Evolutionary conservation across 2,113 vertebrate genomes (phyloP).

Genomic region (Laticauda colubrina): DNA sequence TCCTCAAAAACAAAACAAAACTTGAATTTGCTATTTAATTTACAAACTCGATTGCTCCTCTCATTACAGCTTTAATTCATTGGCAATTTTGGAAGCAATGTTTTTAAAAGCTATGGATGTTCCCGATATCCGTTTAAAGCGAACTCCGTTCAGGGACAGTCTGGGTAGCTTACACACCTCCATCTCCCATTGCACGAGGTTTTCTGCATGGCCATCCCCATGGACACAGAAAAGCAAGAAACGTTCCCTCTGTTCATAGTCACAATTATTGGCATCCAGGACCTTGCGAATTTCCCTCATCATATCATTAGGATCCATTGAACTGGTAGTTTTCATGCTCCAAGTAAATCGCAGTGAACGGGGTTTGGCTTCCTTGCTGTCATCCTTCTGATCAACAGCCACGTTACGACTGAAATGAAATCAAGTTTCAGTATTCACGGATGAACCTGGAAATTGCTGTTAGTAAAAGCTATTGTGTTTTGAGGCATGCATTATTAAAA

Average conservation of each 20-base stretch:
- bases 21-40: slow-evolving; percentile 90
- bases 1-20: slow-evolving; percentile 65
- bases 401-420: slow-evolving; percentile 90
- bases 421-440: neutral
- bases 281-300: slow-evolving; percentile 97
- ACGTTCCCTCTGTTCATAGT: slow-evolving; percentile 94
- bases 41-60: slow-evolving; percentile 84
- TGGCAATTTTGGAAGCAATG: slow-evolving; percentile 99
- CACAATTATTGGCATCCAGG: slow-evolving; percentile 96
- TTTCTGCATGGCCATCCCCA: slow-evolving; percentile 88
- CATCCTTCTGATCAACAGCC: slow-evolving; percentile 94
- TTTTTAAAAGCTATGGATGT: slow-evolving; percentile 99
- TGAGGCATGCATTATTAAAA: neutral
- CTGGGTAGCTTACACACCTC: slow-evolving; percentile 99
- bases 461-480: slow-evolving; percentile 17
- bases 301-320: slow-evolving; percentile 95
- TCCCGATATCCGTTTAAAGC: slow-evolving; percentile 98
- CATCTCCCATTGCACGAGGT: slow-evolving; percentile 99
- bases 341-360: slow-evolving; percentile 97
- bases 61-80: slow-evolving; percentile 97
- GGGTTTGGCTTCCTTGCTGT: slow-evolving; percentile 92
- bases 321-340: slow-evolving; percentile 99
- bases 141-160: slow-evolving; percentile 96
- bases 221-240: slow-evolving; percentile 97
- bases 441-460: neutral